Base-by-base conservation (phyloP, 2,113 vertebrate species). In the Mormyrus iriodes region DNA sequence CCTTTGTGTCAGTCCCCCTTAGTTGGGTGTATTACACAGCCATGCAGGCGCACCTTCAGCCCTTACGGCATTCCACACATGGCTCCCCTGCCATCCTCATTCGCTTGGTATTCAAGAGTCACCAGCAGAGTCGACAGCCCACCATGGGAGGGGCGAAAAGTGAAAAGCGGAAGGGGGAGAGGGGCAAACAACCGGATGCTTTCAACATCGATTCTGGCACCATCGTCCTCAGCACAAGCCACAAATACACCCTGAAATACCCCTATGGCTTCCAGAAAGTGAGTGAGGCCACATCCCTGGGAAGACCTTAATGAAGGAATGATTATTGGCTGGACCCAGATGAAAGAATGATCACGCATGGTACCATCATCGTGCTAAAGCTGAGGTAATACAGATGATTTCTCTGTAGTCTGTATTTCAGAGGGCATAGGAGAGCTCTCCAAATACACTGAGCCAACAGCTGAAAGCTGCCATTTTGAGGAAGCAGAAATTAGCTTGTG, bases 61-160 rank as follows among this genome's bases (percentile, higher is more conserved):
- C 27, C 27, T 31, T 15, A 69, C 27, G 27, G 65, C n/a, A 73
- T n/a, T 27, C 27, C 27, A 4, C 9, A 8, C 27, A 69, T 4
- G 65, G 0, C 10, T 1, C 19, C 53, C 8, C 3, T 3, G 0
- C 65, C 65, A 1, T 10, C 27, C 27, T n/a, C 27, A 31, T 31
- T 31, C 8, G 27, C 27, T 0, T 8, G 9, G 24, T 35, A 10
- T 13, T 31, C 65, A 4, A 31, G 27, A 31, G 61, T 69, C n/a
- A 31, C 24, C 61, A 69, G 27, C n/a, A 13, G n/a, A 27, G 61
- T 69, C 65, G 27, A 69, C 65, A 31, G n/a, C 65, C 65, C 65
- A 31, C 65, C 24, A 88, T 86, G 89, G 88, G 89, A 90, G 17
- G 35, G 8, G 35, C 76, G 76, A 12, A 15, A 24, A 82, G 0